phyloP scores from a whole-genome alignment of 2,888 invertebrate species.

The Scotopteryx bipunctaria region DNA sequence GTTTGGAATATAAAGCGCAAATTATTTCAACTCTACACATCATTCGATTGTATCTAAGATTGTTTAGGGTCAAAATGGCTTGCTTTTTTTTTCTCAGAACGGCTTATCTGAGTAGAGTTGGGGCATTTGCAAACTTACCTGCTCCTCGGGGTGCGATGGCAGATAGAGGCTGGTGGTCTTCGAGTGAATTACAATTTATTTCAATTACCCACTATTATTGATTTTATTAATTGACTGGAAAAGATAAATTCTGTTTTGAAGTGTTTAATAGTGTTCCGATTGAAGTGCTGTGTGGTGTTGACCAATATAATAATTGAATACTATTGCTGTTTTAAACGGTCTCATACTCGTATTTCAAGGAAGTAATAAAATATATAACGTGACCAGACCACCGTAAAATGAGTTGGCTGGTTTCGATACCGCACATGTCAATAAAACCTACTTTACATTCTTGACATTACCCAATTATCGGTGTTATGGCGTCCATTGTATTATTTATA shows the following conservation, averaged over 20 bases:
- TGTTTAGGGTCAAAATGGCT: conserved; percentile 50
- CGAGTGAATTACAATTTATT: conserved; percentile 37
- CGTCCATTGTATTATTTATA: conserved; percentile 33
- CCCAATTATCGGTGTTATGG: conserved; percentile 30
- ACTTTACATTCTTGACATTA: conserved; percentile 23
- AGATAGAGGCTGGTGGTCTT: conserved; percentile 43
- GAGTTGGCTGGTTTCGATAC: conserved; percentile 14
- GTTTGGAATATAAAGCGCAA: conserved; percentile 44
- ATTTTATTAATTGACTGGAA: too few species aligned
- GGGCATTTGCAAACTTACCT: conserved; percentile 70
- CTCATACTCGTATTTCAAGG: conserved; percentile 13
- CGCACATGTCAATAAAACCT: conserved; percentile 26
- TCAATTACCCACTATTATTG: conserved; percentile 39
- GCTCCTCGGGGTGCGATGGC: conserved; percentile 55
- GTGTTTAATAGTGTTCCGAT: conserved; percentile 15
- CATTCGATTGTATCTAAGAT: conserved; percentile 34
- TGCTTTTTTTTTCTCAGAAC: conserved; percentile 46
- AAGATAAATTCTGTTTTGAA: too few species aligned
- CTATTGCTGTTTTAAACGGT: conserved; percentile 14
- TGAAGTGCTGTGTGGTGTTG: background rate
- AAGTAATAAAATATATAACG: conserved; percentile 22
- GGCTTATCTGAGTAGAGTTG: conserved; percentile 50
- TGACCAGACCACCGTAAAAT: conserved; percentile 15
- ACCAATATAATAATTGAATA: conserved; percentile 12
- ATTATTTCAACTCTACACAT: conserved; percentile 36